phyloP scores from a whole-genome alignment of 2,113 vertebrate species.

The Tragelaphus scriptus region DNA sequence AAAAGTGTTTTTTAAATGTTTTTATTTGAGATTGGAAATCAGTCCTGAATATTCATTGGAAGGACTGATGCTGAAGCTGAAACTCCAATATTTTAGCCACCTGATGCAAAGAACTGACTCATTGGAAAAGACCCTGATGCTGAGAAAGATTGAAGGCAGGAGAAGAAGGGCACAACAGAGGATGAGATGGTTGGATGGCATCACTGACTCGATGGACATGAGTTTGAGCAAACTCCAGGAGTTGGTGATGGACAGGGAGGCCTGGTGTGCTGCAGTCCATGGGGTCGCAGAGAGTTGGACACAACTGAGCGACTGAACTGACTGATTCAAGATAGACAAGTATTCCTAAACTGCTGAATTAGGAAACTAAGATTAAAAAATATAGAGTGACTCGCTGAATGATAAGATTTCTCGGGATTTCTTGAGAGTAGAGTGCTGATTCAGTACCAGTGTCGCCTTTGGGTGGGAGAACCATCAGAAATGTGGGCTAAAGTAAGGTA shows the following conservation, averaged over 20 bases:
- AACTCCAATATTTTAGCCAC: neutral
- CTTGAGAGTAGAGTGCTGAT: neutral
- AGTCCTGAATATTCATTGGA: neutral
- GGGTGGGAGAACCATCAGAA: neutral
- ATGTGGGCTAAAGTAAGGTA: neutral
- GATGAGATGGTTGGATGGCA: neutral
- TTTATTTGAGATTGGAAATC: neutral
- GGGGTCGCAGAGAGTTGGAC: neutral
- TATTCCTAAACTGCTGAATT: neutral
- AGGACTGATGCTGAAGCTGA: neutral
- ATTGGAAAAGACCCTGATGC: neutral
- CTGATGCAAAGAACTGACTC: neutral
- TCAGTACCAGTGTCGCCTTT: neutral
- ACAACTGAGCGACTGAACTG: neutral
- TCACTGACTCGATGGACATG: accelerated
- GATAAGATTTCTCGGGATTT: neutral
- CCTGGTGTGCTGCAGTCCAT: neutral
- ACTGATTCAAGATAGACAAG: neutral
- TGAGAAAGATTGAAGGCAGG: neutral
- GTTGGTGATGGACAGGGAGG: neutral
- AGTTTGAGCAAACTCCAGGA: neutral
- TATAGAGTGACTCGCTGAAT: neutral
- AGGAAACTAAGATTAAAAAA: neutral
- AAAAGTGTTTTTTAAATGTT: neutral
- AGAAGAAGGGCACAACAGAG: neutral